Evolutionary conservation across 1,140 invertebrate genomes (phyloP).

Genomic region (Babylonia areolata): DNA sequence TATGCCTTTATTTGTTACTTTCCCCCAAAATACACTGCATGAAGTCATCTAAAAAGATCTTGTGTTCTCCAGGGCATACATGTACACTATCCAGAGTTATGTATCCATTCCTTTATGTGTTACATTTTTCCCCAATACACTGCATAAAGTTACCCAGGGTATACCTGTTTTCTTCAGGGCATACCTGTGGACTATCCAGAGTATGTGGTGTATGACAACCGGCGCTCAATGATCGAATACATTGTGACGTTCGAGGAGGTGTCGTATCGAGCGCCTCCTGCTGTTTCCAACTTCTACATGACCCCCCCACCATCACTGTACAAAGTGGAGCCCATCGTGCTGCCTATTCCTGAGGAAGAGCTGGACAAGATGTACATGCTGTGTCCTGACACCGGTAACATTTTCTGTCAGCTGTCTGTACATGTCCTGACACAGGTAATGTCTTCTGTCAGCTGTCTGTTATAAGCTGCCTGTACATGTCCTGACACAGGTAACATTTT

Average conservation of each 20-base stretch:
- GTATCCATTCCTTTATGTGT: no score
- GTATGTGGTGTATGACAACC: slow-evolving; percentile 68
- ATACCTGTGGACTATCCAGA: slow-evolving; percentile 66
- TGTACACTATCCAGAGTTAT: no score
- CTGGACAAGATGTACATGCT: slow-evolving; percentile 1
- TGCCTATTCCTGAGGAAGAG: not conserved
- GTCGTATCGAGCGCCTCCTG: not conserved
- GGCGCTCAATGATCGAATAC: slow-evolving; percentile 68
- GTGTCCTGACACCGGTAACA: slow-evolving; percentile 32
- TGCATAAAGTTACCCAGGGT: not conserved
- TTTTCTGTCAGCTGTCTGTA: no score
- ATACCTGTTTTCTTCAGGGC: slow-evolving; percentile 48
- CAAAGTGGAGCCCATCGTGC: slow-evolving; percentile 9
- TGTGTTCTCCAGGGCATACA: not conserved
- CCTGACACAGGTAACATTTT: no score
- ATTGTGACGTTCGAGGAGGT: slow-evolving; percentile 57
- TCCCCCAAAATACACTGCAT: not conserved
- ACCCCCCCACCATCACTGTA: not conserved
- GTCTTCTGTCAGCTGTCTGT: not conserved
- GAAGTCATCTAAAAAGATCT: not conserved
- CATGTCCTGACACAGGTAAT: no score
- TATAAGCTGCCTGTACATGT: no score
- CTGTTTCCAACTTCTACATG: not conserved
- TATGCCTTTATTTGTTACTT: no score
- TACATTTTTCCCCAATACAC: no score